Conservation (phyloP, 1,140 invertebrate genomes). For the Armadillidium nasatum region DNA sequence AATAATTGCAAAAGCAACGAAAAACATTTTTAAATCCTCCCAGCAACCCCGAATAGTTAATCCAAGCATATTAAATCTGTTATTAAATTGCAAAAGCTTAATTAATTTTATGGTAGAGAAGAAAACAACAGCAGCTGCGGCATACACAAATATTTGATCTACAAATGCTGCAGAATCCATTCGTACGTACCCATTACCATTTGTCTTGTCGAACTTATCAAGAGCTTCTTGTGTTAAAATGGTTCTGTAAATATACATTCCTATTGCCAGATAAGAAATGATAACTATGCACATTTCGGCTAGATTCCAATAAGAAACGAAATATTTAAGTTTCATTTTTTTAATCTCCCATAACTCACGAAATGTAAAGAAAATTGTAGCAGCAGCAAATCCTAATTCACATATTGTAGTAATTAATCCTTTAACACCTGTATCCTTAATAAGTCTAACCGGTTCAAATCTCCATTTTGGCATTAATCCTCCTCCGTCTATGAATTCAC, state of each 20-base stretch:
- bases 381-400: conserved; percentile 13
- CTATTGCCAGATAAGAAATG: conserved; percentile 13
- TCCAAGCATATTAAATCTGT: conserved; percentile 24
- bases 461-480: background rate
- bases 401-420: conserved; percentile 10
- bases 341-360: conserved; percentile 27
- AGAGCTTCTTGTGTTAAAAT: conserved; percentile 18
- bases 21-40: conserved; percentile 27
- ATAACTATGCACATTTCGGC: conserved; percentile 23
- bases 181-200: conserved; percentile 27
- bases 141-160: conserved; percentile 18
- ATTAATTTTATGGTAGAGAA: conserved; percentile 27
- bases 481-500: conserved; percentile 45
- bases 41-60: conserved; percentile 25
- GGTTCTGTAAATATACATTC: conserved; percentile 22
- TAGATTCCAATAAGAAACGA: conserved; percentile 25
- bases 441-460: conserved; percentile 26
- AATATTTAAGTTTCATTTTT: conserved; percentile 20
- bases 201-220: background rate
- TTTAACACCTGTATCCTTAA: conserved; percentile 7
- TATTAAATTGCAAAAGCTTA: conserved; percentile 30
- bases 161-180: conserved; percentile 21
- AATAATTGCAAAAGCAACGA: conserved; percentile 26
- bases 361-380: conserved; percentile 27
- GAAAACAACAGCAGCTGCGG: conserved; percentile 18